Conservation (phyloP, 2,888 invertebrate genomes). For the Eristalis arbustorum region DNA sequence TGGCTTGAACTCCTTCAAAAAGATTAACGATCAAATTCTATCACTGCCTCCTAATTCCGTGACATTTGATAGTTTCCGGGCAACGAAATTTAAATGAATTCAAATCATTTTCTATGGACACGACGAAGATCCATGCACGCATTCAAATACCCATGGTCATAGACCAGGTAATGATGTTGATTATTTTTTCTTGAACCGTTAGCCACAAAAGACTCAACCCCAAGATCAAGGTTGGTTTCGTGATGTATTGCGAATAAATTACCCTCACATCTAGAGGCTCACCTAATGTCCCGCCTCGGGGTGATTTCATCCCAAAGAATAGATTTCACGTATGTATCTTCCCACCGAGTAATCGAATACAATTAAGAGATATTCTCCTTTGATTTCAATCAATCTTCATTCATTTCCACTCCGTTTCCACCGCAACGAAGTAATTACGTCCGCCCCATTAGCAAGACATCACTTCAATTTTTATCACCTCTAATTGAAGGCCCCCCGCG, state of each 20-base stretch:
- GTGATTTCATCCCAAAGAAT: neutral
- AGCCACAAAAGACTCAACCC: neutral
- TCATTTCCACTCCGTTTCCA: neutral
- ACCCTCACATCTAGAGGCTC: neutral
- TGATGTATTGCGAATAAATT: neutral
- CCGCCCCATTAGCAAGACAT: conserved; percentile 31
- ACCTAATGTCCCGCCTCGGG: neutral
- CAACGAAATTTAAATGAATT: neutral
- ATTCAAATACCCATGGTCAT: neutral
- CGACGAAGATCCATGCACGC: neutral
- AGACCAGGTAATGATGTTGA: neutral
- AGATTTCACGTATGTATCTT: neutral
- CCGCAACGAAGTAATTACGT: conserved; percentile 1
- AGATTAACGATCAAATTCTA: too few species aligned
- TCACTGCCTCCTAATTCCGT: too few species aligned
- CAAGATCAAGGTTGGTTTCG: neutral
- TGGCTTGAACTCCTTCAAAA: too few species aligned
- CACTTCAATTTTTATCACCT: conserved; percentile 28
- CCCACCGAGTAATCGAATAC: neutral
- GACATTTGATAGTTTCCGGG: neutral
- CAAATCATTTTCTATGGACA: neutral
- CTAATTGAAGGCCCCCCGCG: conserved; percentile 39
- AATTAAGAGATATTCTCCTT: conserved; percentile 20
- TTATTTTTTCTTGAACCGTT: neutral
- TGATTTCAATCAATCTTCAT: conserved; percentile 30